Conservation (phyloP, 2,797 vertebrate genomes). For the Etheostoma perlongum region DNA sequence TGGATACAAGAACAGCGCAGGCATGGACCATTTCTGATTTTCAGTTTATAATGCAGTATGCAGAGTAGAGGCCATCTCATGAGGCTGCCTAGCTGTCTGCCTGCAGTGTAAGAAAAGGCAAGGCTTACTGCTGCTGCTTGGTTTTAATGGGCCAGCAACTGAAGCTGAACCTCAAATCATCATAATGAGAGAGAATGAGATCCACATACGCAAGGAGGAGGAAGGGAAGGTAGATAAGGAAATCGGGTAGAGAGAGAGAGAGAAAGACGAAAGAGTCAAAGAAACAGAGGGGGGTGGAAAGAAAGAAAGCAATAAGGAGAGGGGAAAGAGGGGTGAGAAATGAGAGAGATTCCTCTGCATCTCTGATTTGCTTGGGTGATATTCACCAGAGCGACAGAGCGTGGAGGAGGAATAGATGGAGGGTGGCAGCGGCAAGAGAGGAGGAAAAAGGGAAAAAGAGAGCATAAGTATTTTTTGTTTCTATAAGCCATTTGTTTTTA, state of each 20-base stretch:
- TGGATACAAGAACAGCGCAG: slow-evolving; percentile 29
- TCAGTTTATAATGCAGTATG: slow-evolving; percentile 61
- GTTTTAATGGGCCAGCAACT: slow-evolving; percentile 81
- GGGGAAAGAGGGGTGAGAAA: slow-evolving; percentile 50
- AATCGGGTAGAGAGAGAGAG: slow-evolving; percentile 40
- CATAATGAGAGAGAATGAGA: slow-evolving; percentile 81
- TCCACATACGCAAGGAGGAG: slow-evolving; percentile 65
- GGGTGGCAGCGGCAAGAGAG: slow-evolving; percentile 52
- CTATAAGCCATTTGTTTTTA: slow-evolving; percentile 77
- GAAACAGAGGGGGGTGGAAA: slow-evolving; percentile 44
- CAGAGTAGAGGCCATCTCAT: slow-evolving; percentile 76
- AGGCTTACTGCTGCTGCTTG: slow-evolving; percentile 63
- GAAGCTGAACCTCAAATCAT: slow-evolving; percentile 82
- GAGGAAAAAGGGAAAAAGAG: slow-evolving; percentile 46
- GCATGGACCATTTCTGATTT: slow-evolving; percentile 46
- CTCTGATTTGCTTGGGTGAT: slow-evolving; percentile 78
- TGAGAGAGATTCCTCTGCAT: slow-evolving; percentile 72
- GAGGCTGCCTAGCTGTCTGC: slow-evolving; percentile 61
- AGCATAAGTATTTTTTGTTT: slow-evolving; percentile 69
- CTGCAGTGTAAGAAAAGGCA: slow-evolving; percentile 62
- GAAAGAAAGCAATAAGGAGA: slow-evolving; percentile 41
- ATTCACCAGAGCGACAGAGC: slow-evolving; percentile 79
- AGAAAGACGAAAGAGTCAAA: slow-evolving; percentile 11
- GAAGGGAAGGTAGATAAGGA: slow-evolving; percentile 55
- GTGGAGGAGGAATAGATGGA: slow-evolving; percentile 65